Base-by-base conservation (phyloP, 2,113 vertebrate genomes). In the Calyptommatus sinebrachiatus region DNA sequence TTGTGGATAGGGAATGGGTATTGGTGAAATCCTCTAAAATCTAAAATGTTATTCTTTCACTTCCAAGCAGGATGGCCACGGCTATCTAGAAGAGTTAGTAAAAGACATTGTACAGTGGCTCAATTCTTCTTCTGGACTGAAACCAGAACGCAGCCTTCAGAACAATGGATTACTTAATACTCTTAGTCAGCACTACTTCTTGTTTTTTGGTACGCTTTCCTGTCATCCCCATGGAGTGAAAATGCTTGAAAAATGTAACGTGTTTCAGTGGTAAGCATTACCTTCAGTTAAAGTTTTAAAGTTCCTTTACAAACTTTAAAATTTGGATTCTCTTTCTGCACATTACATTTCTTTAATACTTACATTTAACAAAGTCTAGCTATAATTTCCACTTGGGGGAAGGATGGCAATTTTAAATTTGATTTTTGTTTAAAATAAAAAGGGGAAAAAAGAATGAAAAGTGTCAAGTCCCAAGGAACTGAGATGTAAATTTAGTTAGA, bases 161-260 rank as follows among this genome's bases (percentile, higher is more conserved):
- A 99, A 96, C 85, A 99, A 99, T 70, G 97, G 98, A 28, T 94
- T 99, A 83, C 93, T 99, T 87, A 98, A 95, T 88, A 99, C 97
- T 2, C 96, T 99, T 86, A 98, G 98, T 94, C 98, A 99, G 93
- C 96, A 99, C 95, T 99, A 99, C 95, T 99, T 99, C 89, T 95
- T 99, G 69, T 97, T 99, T 94, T 95, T 99, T 86, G 97, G 98
- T 89, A 97, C 98, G 8, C 96, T 99, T n/a, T 99, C 98, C 80
- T 97, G 97, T 81, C 96, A 99, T 85, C 97, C 97, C 45, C 95
- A 97, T 79, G 98, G 98, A 82, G 97, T 99, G 84, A 99, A 99
- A 95, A 96, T 98, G 95, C 94, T 99, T 84, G 98, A 99, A 96
- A 99, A 99, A 94, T 99, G 98, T 91, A 96, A 96, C 77, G 97